These are phyloP conservation scores for Oryzias curvinotus DNA, from an alignment of 2,113 vertebrate species.

Conservation along the genomic window DNA sequence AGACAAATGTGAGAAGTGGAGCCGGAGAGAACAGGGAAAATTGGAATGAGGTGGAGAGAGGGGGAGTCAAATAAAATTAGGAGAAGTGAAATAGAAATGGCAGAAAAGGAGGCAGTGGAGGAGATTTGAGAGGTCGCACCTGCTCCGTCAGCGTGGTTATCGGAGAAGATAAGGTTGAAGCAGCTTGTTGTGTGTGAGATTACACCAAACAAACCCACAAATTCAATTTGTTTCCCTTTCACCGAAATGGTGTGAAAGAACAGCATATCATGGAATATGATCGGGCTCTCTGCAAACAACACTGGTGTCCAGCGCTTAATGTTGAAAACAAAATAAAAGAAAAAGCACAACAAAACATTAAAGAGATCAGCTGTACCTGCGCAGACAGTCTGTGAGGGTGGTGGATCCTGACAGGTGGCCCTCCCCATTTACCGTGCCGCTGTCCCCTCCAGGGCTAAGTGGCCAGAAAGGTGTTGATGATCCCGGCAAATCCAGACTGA, in stretches of 20 bases:
- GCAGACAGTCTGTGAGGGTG: constrained; percentile 95
- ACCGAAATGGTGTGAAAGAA: no score
- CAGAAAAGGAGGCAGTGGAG: constrained; percentile 39
- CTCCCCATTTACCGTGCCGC: constrained; percentile 92
- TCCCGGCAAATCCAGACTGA: constrained; percentile 95
- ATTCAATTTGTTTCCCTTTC: no score
- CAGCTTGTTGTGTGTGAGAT: constrained; percentile 22
- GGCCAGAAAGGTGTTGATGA: constrained; percentile 99
- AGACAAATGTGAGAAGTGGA: constrained; percentile 44
- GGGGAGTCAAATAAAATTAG: constrained; percentile 50
- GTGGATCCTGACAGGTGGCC: constrained; percentile 91
- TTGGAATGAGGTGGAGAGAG: constrained; percentile 36
- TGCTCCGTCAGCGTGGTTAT: constrained; percentile 45
- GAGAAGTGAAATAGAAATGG: constrained; percentile 47
- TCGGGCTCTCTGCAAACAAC: no score
- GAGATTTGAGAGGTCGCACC: constrained; percentile 56
- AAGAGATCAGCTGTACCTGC: constrained; percentile 80
- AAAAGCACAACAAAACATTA: not conserved
- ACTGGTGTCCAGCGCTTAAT: not conserved
- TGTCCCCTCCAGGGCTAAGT: constrained; percentile 92
- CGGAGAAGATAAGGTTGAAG: constrained; percentile 37
- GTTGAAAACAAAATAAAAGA: constrained; percentile 1
- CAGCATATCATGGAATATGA: no score
- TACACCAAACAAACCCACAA: constrained; percentile 6
- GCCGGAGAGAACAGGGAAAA: constrained; percentile 31